These are phyloP conservation scores for Megalurothrips usitatus DNA, from an alignment of 2,888 invertebrate species.

Conservation along the genomic window DNA sequence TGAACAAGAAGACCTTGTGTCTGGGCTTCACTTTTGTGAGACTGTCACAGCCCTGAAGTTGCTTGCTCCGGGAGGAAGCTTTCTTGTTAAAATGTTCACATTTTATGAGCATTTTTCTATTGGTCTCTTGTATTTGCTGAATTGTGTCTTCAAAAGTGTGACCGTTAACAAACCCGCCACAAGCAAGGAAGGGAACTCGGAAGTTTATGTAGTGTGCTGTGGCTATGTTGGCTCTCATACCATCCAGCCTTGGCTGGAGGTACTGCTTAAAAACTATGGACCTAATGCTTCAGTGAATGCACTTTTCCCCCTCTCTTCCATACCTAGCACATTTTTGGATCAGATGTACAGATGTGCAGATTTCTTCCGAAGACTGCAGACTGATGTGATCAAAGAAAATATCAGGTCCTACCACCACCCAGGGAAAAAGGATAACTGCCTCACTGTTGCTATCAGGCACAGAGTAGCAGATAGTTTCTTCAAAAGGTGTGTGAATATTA, in stretches of 20 bases:
- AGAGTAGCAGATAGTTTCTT: conserved; percentile 57
- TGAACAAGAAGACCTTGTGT: conserved; percentile 77
- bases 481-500: conserved; percentile 48
- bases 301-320: conserved; percentile 56
- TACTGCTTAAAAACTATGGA: conserved; percentile 51
- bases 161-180: conserved; percentile 81
- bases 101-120: conserved; percentile 79
- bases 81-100: conserved; percentile 87
- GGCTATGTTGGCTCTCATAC: conserved; percentile 53
- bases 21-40: conserved; percentile 79
- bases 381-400: conserved; percentile 62
- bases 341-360: conserved; percentile 61
- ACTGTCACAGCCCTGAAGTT: conserved; percentile 68
- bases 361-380: conserved; percentile 64
- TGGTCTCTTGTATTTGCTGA: conserved; percentile 71
- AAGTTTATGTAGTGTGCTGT: conserved; percentile 77
- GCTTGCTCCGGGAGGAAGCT: conserved; percentile 65
- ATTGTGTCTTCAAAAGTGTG: conserved; percentile 67
- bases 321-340: conserved; percentile 60
- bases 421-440: conserved; percentile 36
- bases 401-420: conserved; percentile 55
- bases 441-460: conserved; percentile 43
- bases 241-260: conserved; percentile 48
- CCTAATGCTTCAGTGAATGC: conserved; percentile 44
- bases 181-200: conserved; percentile 94